Evolutionary conservation across 2,113 vertebrate genomes (phyloP).

Genomic region (Gymnarchus niloticus): DNA sequence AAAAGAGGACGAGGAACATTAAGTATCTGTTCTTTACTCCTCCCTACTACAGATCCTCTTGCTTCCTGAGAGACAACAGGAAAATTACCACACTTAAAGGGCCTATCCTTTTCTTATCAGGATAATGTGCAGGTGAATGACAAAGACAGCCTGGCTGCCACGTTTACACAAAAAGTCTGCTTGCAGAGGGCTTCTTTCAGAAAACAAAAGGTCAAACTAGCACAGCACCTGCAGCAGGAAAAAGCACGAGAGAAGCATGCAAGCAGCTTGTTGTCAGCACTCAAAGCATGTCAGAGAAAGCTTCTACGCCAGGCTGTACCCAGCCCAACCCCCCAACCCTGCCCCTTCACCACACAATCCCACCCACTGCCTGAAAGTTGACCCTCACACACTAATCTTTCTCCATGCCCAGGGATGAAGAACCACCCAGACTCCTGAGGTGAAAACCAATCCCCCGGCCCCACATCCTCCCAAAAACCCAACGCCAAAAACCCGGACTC

Average conservation of each 20-base stretch:
- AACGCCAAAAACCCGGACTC: not conserved
- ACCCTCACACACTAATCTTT: too few relatives aligned
- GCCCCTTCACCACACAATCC: not conserved
- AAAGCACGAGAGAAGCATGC: not conserved
- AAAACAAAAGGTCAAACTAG: not conserved
- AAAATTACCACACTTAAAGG: constrained; percentile 5
- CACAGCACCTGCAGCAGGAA: not conserved
- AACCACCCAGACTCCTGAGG: too few relatives aligned
- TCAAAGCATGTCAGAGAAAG: too few relatives aligned
- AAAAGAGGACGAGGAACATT: constrained; percentile 13
- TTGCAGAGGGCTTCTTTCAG: not conserved
- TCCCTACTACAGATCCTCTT: not conserved
- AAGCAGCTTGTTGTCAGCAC: not conserved
- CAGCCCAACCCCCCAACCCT: too few relatives aligned
- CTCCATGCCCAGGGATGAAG: too few relatives aligned
- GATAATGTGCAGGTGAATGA: not conserved
- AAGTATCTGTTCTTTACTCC: constrained; percentile 3
- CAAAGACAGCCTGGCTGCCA: not conserved
- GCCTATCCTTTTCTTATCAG: not conserved
- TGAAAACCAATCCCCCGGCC: too few relatives aligned
- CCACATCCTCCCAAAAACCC: too few relatives aligned
- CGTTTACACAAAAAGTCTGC: not conserved
- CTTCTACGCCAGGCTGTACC: too few relatives aligned
- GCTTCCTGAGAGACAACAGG: not conserved
- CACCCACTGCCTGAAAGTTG: not conserved